Conservation (phyloP, 2,797 vertebrate genomes). For the Cynodonichthys magdalenae region DNA sequence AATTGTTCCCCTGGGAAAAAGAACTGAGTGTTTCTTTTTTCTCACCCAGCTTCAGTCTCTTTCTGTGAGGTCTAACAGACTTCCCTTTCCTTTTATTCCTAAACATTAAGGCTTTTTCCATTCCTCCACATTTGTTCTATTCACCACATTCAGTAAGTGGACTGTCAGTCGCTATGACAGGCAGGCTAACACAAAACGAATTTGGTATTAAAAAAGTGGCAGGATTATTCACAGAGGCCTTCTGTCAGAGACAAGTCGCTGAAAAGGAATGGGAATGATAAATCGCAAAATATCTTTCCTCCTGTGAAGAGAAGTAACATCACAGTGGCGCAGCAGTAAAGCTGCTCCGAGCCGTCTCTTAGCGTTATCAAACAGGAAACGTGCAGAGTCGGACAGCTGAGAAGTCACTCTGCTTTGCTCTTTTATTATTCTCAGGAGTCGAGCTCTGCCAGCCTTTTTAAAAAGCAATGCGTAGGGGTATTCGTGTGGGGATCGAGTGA, state of each 20-base stretch:
- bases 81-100: constrained; percentile 60
- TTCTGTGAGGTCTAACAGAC: constrained; percentile 63
- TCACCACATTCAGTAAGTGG: constrained; percentile 31
- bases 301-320: constrained; percentile 36
- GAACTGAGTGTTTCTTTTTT: constrained; percentile 22
- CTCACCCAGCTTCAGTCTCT: constrained; percentile 43
- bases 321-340: constrained; percentile 20
- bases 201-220: constrained; percentile 62
- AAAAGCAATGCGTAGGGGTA: constrained; percentile 19
- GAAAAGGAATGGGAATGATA: constrained; percentile 48
- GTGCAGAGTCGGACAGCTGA: constrained; percentile 37
- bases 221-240: constrained; percentile 48
- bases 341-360: constrained; percentile 48
- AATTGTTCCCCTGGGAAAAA: constrained; percentile 52
- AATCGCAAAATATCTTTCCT: constrained; percentile 50
- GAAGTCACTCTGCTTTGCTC: constrained; percentile 28
- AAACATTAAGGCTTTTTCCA: constrained; percentile 51
- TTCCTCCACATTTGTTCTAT: constrained; percentile 58
- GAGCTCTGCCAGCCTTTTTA: constrained; percentile 40
- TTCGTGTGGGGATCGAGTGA: constrained; percentile 22
- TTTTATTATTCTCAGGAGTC: constrained; percentile 30
- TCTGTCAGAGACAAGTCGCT: constrained; percentile 53
- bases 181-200: constrained; percentile 46
- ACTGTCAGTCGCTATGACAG: constrained; percentile 67
- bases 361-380: constrained; percentile 34